phyloP scores from a whole-genome alignment of 2,113 vertebrate species.

The Pelobates fuscus region DNA sequence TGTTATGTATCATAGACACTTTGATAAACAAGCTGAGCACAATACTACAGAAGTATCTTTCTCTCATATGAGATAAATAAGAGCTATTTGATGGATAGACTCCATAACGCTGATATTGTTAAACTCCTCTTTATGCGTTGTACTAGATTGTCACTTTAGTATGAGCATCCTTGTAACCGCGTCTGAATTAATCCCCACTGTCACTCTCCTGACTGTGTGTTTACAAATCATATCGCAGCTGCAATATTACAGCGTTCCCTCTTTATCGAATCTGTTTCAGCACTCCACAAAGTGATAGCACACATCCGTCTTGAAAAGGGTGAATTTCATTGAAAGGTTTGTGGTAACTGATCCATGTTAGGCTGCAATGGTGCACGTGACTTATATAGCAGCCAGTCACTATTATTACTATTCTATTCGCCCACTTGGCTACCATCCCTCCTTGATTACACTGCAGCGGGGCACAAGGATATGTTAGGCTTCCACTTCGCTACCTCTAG shows the following conservation, averaged over 20 bases:
- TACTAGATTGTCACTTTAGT: not conserved
- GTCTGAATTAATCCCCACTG: not conserved
- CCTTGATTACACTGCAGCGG: no score
- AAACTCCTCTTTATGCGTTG: not conserved
- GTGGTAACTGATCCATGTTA: no score
- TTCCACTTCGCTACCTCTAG: no score
- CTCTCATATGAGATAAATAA: no score
- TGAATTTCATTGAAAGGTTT: slow-evolving; percentile 4
- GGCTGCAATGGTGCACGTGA: no score
- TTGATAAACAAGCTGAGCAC: no score
- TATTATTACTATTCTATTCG: no score
- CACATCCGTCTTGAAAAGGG: not conserved
- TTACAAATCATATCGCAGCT: not conserved
- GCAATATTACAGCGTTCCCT: slow-evolving; percentile 5
- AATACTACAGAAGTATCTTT: no score
- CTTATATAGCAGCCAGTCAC: no score
- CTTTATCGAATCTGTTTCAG: slow-evolving; percentile 19
- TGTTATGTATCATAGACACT: no score
- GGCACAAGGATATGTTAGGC: no score
- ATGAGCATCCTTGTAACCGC: not conserved
- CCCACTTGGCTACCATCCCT: no score
- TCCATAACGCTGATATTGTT: not conserved
- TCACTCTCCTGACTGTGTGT: not conserved
- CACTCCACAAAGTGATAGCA: slow-evolving; percentile 12
- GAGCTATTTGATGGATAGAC: not conserved